Conservation (phyloP, 2,888 invertebrate genomes). For the Eucriotettix oculatus region DNA sequence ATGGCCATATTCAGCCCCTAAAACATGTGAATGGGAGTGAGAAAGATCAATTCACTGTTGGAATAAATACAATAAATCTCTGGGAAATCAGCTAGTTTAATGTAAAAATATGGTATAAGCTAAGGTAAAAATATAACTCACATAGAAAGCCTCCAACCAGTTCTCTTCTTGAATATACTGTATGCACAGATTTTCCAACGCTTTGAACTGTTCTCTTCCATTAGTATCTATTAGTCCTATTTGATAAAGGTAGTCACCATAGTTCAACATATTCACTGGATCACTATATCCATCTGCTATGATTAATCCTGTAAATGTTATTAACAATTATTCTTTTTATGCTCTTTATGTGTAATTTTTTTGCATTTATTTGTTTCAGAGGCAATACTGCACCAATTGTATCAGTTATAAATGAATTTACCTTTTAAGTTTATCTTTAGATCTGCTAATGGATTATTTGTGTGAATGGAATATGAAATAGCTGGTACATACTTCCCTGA, state of each 20-base stretch:
- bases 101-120: too few relatives aligned
- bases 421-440: conserved; percentile 56
- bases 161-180: conserved; percentile 43
- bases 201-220: conserved; percentile 39
- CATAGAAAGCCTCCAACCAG: conserved; percentile 50
- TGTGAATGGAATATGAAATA: conserved; percentile 5
- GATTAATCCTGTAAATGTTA: conserved; percentile 38
- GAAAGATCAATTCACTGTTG: too few relatives aligned
- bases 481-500: conserved; percentile 10
- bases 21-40: too few relatives aligned
- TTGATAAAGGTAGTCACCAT: conserved; percentile 65
- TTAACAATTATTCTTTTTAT: not conserved
- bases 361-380: too few relatives aligned
- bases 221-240: conserved; percentile 52
- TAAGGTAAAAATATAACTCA: too few relatives aligned
- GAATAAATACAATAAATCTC: too few relatives aligned
- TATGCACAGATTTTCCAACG: conserved; percentile 38
- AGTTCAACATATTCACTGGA: conserved; percentile 57
- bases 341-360: too few relatives aligned
- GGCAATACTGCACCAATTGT: too few relatives aligned
- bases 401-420: conserved; percentile 34
- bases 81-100: too few relatives aligned
- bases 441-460: conserved; percentile 35
- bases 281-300: conserved; percentile 73
- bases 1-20: too few relatives aligned